Evolutionary conservation across 2,888 invertebrate species (phyloP).

Genomic region (Lydus trimaculatus): DNA sequence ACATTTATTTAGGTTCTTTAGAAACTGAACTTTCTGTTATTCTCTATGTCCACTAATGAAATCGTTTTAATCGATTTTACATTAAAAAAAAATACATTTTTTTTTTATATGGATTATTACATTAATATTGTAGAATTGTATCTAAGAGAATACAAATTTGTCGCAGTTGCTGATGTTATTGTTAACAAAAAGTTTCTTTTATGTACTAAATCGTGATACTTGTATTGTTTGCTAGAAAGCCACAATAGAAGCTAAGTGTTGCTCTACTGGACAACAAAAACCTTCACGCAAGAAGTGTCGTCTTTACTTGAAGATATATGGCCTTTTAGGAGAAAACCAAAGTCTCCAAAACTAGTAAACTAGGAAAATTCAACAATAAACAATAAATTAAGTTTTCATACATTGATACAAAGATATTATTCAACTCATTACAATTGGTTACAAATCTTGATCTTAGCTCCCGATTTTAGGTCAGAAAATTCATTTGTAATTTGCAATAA

Average conservation of each 20-base stretch:
- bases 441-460: too few relatives aligned
- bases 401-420: neutral
- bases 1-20: constrained; percentile 19
- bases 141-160: neutral
- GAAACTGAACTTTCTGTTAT: neutral
- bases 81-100: neutral
- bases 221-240: constrained; percentile 49
- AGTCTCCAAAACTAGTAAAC: constrained; percentile 32
- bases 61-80: constrained; percentile 20
- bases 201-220: constrained; percentile 41
- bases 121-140: too few relatives aligned
- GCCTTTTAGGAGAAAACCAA: constrained; percentile 32
- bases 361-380: constrained; percentile 2
- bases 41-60: neutral
- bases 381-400: constrained; percentile 15
- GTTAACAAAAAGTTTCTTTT: constrained; percentile 27
- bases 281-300: constrained; percentile 49
- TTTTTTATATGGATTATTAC: neutral
- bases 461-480: too few relatives aligned
- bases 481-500: too few relatives aligned
- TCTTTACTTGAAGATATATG: constrained; percentile 51
- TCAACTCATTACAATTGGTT: too few relatives aligned
- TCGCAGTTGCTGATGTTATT: neutral
- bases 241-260: constrained; percentile 50
- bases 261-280: constrained; percentile 50